Conservation (phyloP, 2,888 invertebrate species). For the Thecophora atra region DNA sequence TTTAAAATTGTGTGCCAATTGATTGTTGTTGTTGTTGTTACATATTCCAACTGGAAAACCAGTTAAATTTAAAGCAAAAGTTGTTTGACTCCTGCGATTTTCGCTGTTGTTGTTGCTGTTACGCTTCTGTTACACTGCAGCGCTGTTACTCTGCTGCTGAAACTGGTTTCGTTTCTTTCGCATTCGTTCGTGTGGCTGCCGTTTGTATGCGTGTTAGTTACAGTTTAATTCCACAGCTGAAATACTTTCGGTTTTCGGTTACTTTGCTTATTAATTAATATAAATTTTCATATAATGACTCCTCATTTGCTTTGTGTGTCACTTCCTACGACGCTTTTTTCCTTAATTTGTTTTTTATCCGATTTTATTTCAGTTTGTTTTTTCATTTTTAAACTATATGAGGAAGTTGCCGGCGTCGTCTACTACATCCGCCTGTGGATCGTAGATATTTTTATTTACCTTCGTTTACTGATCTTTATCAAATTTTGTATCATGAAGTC, state of each 20-base stretch:
- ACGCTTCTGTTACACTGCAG: background rate
- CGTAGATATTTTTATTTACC: background rate
- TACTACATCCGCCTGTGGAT: background rate
- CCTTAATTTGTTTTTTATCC: background rate
- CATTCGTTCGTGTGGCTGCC: background rate
- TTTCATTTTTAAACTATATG: background rate
- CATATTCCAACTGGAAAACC: background rate
- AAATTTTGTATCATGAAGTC: no score
- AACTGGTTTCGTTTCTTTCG: background rate
- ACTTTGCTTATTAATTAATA: background rate
- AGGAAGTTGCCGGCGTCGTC: slow-evolving; percentile 13
- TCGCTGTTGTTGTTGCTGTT: no score
- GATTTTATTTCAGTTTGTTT: slow-evolving; percentile 9
- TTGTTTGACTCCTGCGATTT: slow-evolving; percentile 22
- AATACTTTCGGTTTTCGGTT: slow-evolving; percentile 34
- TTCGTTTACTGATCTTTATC: no score
- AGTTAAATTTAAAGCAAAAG: slow-evolving; percentile 33
- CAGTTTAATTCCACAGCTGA: slow-evolving; percentile 2
- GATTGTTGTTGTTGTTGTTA: slow-evolving; percentile 8
- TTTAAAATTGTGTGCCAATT: slow-evolving; percentile 34
- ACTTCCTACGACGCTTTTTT: slow-evolving; percentile 29
- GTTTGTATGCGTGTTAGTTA: background rate
- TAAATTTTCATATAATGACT: slow-evolving; percentile 3
- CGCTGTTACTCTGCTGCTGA: background rate
- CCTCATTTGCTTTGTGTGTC: slow-evolving; percentile 1